A percentile compares a stretch with the other conserved stretches of the same genome.
phyloP scores from a whole-genome alignment of 1,140 invertebrate species.

The Schmidtea mediterranea region DNA sequence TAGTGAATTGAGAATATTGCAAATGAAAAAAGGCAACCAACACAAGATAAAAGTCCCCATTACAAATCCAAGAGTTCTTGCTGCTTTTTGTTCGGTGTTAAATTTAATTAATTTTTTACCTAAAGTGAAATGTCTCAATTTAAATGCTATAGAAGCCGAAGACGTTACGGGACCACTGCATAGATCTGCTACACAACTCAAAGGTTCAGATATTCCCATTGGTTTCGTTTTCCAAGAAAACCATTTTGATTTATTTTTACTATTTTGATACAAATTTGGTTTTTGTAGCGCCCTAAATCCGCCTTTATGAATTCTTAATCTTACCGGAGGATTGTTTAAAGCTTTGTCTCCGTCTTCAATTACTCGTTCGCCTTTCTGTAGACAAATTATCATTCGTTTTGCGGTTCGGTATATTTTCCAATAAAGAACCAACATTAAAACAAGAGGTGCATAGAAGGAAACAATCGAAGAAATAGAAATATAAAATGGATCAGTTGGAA shows the following conservation, averaged over 20 bases:
- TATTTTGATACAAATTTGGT: slow-evolving; percentile 8
- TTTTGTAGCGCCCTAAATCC: background rate
- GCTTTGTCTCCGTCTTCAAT: slow-evolving; percentile 1
- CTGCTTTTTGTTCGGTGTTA: slow-evolving; percentile 28
- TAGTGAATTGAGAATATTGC: slow-evolving; percentile 9
- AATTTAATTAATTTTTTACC: slow-evolving; percentile 47
- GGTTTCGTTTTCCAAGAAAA: slow-evolving; percentile 9
- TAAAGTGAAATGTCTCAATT: background rate
- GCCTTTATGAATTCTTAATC: background rate
- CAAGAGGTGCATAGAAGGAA: slow-evolving; percentile 9
- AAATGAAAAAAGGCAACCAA: slow-evolving; percentile 13
- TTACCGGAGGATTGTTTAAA: background rate
- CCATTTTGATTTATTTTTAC: background rate
- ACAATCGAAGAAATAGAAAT: slow-evolving; percentile 43
- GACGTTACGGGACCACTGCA: slow-evolving; percentile 31
- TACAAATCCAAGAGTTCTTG: slow-evolving; percentile 22
- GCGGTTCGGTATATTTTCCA: slow-evolving; percentile 6
- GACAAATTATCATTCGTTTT: slow-evolving; percentile 1
- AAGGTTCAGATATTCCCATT: slow-evolving; percentile 12
- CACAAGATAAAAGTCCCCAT: slow-evolving; percentile 13
- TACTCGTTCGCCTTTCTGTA: slow-evolving; percentile 2
- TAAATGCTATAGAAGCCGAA: slow-evolving; percentile 12
- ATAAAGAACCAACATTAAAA: slow-evolving; percentile 9
- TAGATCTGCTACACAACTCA: too few relatives aligned
- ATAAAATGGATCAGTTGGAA: slow-evolving; percentile 66